Evolutionary conservation across 2,888 invertebrate species (phyloP).

Genomic region (Diarsia dahlii): DNA sequence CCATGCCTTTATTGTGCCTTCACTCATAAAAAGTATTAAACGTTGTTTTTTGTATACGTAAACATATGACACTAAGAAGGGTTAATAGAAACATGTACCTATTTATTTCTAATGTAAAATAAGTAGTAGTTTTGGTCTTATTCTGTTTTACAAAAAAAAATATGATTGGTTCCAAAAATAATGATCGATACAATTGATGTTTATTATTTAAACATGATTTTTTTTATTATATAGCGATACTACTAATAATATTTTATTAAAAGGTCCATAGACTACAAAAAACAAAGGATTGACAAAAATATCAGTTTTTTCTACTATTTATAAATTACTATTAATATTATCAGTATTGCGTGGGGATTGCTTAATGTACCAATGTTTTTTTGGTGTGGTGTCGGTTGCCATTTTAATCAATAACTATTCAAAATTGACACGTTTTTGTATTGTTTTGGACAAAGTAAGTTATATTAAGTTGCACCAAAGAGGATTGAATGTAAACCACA

Average conservation of each 20-base stretch:
- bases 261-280: background rate
- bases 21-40: constrained; percentile 52
- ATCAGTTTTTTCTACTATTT: background rate
- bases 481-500: constrained; percentile 59
- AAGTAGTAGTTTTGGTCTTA: constrained; percentile 25
- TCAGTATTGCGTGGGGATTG: constrained; percentile 26
- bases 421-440: constrained; percentile 41
- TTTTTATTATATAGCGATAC: background rate
- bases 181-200: background rate
- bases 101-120: constrained; percentile 61
- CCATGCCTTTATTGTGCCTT: constrained; percentile 67
- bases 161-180: background rate
- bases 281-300: background rate
- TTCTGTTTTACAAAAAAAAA: constrained; percentile 2
- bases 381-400: constrained; percentile 61
- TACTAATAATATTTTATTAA: background rate
- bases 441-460: constrained; percentile 45
- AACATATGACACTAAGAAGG: constrained; percentile 53
- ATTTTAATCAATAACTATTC: constrained; percentile 45
- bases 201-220: background rate
- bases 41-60: constrained; percentile 22
- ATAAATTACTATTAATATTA: background rate
- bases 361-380: constrained; percentile 34
- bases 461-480: constrained; percentile 69
- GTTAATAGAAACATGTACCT: constrained; percentile 32